Percentiles rank a stretch among this genome's conserved stretches.
These are phyloP conservation scores for Anoura caudifer DNA, from an alignment of 2,113 vertebrate genomes.

Conservation along the genomic window DNA sequence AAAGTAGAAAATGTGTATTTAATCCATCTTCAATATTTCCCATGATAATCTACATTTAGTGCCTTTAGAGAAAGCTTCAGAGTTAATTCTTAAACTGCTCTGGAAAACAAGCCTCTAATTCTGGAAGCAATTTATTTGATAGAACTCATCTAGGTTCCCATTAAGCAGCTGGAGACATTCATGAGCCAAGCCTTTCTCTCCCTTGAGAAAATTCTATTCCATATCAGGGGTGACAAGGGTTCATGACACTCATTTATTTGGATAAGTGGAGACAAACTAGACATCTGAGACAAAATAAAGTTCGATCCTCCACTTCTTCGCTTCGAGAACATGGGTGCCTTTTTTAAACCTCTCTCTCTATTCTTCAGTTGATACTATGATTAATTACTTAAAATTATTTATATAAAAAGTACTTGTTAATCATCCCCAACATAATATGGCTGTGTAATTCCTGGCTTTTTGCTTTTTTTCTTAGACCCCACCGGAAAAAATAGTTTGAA, in stretches of 20 bases:
- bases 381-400: not conserved
- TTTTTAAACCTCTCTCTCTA: not conserved
- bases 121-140: not conserved
- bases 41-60: not conserved
- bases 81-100: not conserved
- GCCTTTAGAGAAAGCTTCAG: not conserved
- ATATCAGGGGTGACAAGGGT: not conserved
- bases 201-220: not conserved
- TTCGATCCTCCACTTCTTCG: not conserved
- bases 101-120: not conserved
- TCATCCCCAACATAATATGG: not conserved
- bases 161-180: not conserved
- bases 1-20: not conserved
- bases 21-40: not conserved
- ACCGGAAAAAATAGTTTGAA: not conserved
- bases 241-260: not conserved
- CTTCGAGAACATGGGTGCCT: not conserved
- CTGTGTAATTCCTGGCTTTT: not conserved
- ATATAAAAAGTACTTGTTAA: not conserved
- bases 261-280: not conserved
- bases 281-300: not conserved
- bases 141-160: not conserved
- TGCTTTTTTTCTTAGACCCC: not conserved
- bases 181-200: not conserved
- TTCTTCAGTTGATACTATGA: not conserved